Base-by-base conservation (phyloP, 2,888 invertebrate genomes). In the Tachystola acroxantha region DNA sequence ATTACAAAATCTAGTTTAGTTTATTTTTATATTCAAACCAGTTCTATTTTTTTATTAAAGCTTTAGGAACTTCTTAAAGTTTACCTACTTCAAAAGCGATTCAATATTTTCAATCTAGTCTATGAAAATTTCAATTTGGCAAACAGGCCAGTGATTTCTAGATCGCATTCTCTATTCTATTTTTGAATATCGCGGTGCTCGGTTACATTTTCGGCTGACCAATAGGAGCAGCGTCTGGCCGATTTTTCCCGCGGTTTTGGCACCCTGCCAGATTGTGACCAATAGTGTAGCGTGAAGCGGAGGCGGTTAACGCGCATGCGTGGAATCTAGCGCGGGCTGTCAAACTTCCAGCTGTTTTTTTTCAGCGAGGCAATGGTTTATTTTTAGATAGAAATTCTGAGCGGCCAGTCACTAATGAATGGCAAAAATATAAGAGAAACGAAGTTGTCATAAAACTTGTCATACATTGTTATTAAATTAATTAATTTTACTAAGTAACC, bases 121-220 rank as follows among this genome's bases (percentile, higher is more conserved):
- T n/a, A n/a, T n/a, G n/a, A n/a, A n/a, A n/a, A n/a, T n/a, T n/a
- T n/a, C n/a, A 34, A 28, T 41, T 29, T 39, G 40, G 46, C 47
- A 43, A 40, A 48, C 48, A 45, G 48, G 50, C 55, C 57, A 58
- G 43, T 37, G 46, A 57, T 66, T 68, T 67, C 62, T 62, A 67
- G 70, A 69, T 59, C 54, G 46, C 45, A 57, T 59, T 53, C 63
- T 56, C 60, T 4, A 57, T 64, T 84, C 85, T 86, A 86, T 86
- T 85, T 85, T 86, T 78, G 77, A 85, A 85, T 80, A 79, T 68
- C 77, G 85, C 84, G 85, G 85, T 84, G 85, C 84, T 81, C 70
- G 79, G 77, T 84, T 85, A 67, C 82, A 72, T 57, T 67, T 65
- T 64, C 43, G 59, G 62, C 53, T 52, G 46, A 50, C 82, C 85